A percentile compares a stretch with the other conserved stretches of the same genome.
Conservation (phyloP, 1,140 invertebrate genomes). For the Drosophila ficusphila region DNA sequence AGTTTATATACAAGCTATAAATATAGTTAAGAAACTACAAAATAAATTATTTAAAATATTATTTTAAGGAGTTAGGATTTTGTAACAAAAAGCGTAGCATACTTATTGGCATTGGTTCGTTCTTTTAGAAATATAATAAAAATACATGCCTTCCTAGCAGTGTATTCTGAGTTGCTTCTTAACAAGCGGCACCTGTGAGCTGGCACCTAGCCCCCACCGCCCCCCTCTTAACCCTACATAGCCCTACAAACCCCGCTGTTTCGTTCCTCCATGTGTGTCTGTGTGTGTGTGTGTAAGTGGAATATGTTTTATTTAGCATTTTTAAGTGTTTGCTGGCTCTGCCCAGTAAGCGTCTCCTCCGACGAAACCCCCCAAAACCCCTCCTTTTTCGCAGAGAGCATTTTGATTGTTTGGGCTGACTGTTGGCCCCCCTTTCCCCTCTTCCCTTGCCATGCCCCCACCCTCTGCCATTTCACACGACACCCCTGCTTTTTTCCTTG, state of each 20-base stretch:
- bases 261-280: not conserved
- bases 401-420: constrained; percentile 42
- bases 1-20: too few species aligned
- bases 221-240: constrained; percentile 1
- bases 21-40: too few species aligned
- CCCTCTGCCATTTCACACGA: not conserved
- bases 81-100: too few species aligned
- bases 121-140: too few species aligned
- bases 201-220: constrained; percentile 54
- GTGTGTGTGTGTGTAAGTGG: constrained; percentile 64
- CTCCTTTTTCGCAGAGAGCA: constrained; percentile 7
- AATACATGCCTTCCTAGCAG: constrained; percentile 1
- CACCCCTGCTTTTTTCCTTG: constrained; percentile 9
- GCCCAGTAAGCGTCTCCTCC: constrained; percentile 20
- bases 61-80: too few species aligned
- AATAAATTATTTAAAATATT: too few species aligned
- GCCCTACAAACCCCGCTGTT: not conserved
- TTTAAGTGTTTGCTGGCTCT: constrained; percentile 79
- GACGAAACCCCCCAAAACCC: constrained; percentile 12
- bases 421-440: not conserved
- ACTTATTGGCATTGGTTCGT: too few species aligned
- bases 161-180: constrained; percentile 56
- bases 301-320: constrained; percentile 83
- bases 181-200: constrained; percentile 78
- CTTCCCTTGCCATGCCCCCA: not conserved